Percentiles rank a stretch among this genome's conserved stretches.
phyloP scores from a whole-genome alignment of 1,140 invertebrate species.

The Drosophila serrata region DNA sequence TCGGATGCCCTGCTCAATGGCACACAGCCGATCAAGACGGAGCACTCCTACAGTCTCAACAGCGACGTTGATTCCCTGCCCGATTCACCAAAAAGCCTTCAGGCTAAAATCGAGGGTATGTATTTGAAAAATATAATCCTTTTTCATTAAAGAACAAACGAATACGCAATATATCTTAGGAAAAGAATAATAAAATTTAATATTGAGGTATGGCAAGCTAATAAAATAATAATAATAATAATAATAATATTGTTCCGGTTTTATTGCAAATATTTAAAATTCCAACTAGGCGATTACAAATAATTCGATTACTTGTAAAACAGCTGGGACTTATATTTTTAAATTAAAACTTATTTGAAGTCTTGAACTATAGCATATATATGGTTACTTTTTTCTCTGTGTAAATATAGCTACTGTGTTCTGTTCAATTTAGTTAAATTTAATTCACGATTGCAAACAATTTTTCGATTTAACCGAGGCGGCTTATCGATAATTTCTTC shows the following conservation, averaged over 20 bases:
- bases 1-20: constrained; percentile 93
- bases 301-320: background rate
- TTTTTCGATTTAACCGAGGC: background rate
- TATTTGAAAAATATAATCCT: constrained; percentile 10
- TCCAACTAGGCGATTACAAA: background rate
- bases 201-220: background rate
- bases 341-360: background rate
- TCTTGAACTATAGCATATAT: background rate
- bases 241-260: too few species aligned
- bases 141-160: background rate
- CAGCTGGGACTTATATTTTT: background rate
- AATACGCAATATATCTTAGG: too few species aligned
- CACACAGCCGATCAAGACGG: constrained; percentile 92
- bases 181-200: too few species aligned
- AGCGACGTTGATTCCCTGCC: constrained; percentile 89
- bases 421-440: background rate
- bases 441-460: too few species aligned
- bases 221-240: too few species aligned
- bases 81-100: constrained; percentile 87
- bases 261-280: background rate
- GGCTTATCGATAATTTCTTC: background rate
- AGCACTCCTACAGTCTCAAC: constrained; percentile 93
- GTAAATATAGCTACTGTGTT: background rate
- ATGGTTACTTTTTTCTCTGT: background rate
- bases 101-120: constrained; percentile 89